Evolutionary conservation across 2,113 vertebrate genomes (phyloP).

Genomic region (Anolis sagrei): DNA sequence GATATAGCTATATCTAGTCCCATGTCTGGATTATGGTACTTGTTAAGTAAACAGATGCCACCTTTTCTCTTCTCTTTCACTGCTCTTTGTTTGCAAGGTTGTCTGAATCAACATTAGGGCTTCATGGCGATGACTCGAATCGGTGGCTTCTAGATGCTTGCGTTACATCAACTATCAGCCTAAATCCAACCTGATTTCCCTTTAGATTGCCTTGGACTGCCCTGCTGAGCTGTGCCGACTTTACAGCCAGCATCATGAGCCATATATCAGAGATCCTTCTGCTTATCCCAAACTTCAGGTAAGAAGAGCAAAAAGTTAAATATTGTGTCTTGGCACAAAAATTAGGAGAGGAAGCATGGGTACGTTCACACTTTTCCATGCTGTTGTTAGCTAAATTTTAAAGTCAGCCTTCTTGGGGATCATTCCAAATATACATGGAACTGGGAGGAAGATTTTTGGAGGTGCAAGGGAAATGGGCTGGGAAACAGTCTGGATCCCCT

Average conservation of each 20-base stretch:
- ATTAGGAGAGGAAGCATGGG: not conserved
- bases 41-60: no score
- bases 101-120: no score
- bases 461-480: no score
- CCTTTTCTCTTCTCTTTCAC: no score
- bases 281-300: conserved; percentile 94
- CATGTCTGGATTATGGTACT: not conserved
- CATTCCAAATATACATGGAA: no score
- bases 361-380: no score
- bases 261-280: conserved; percentile 91
- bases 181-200: conserved; percentile 4
- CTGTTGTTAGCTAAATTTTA: no score
- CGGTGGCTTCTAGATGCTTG: not conserved
- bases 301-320: conserved; percentile 27
- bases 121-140: not conserved
- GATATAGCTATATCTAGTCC: not conserved
- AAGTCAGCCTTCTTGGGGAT: no score
- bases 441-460: no score
- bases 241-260: conserved; percentile 87
- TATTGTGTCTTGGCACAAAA: not conserved
- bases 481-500: no score
- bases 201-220: conserved; percentile 90
- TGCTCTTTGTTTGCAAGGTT: not conserved
- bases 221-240: conserved; percentile 83
- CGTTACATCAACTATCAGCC: not conserved